Percentiles rank a stretch among this genome's conserved stretches.
These are phyloP conservation scores for Cryptocephalus primarius DNA, from an alignment of 2,888 invertebrate species.

Conservation along the genomic window DNA sequence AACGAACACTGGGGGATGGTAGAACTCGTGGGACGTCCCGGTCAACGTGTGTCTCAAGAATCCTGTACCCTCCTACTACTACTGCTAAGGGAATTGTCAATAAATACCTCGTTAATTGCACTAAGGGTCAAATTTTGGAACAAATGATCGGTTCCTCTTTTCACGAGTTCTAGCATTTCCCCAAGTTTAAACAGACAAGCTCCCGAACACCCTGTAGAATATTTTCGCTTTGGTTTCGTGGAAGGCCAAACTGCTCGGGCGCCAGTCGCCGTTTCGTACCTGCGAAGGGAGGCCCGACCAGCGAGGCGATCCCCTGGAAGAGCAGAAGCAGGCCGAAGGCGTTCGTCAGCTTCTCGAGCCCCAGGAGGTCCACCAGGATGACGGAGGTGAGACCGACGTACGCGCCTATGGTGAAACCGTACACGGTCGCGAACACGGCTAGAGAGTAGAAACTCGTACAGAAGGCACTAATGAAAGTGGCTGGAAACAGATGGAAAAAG, in stretches of 20 bases:
- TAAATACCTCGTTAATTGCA: no score
- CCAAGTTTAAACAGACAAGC: no score
- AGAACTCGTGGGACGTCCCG: no score
- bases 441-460: conserved; percentile 64
- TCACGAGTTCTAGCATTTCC: no score
- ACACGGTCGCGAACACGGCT: conserved; percentile 65
- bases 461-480: conserved; percentile 69
- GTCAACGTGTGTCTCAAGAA: no score
- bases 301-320: conserved; percentile 89
- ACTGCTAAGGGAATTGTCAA: not conserved
- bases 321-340: conserved; percentile 86
- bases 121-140: no score
- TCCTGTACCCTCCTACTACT: no score
- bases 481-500: conserved; percentile 37
- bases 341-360: conserved; percentile 85
- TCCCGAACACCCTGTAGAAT: no score
- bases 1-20: no score
- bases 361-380: conserved; percentile 85
- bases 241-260: no score
- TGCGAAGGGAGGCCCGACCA: conserved; percentile 87
- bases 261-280: conserved; percentile 52
- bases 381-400: conserved; percentile 96
- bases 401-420: conserved; percentile 87
- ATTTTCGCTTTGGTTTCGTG: no score
- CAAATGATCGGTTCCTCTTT: no score